These are phyloP conservation scores for Dasysyrphus albostriatus DNA, from an alignment of 2,888 invertebrate species.

Conservation along the genomic window DNA sequence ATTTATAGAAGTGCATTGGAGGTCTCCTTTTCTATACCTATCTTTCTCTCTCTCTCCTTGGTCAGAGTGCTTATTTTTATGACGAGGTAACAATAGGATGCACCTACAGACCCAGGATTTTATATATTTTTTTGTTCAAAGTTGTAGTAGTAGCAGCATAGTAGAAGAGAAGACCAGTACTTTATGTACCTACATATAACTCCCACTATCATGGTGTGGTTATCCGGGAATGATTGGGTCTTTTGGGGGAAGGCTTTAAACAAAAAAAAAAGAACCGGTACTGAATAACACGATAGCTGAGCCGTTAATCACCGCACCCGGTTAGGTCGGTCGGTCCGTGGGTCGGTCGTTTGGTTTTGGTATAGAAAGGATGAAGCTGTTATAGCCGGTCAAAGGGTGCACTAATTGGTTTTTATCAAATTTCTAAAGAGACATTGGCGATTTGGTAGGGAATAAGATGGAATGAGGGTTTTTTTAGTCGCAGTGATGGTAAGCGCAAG, in stretches of 20 bases:
- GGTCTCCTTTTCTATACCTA: conserved; percentile 22
- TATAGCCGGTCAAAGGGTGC: conserved; percentile 38
- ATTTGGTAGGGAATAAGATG: conserved; percentile 1
- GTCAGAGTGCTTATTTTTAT: conserved; percentile 66
- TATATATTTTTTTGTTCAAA: conserved; percentile 37
- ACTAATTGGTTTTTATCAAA: conserved; percentile 67
- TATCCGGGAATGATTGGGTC: conserved; percentile 61
- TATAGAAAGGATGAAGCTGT: conserved; percentile 21
- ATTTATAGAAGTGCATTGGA: conserved; percentile 44
- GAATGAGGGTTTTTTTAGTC: neutral
- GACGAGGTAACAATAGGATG: conserved; percentile 69
- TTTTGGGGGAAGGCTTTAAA: conserved; percentile 51
- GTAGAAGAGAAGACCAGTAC: conserved; percentile 9
- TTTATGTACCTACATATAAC: conserved; percentile 39
- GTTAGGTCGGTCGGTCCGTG: conserved; percentile 15
- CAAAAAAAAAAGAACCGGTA: neutral
- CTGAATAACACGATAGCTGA: conserved; percentile 46
- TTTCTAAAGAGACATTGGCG: conserved; percentile 38
- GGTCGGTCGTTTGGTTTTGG: conserved; percentile 5
- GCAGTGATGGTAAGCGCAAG: conserved; percentile 28
- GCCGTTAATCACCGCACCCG: conserved; percentile 63
- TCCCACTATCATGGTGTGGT: conserved; percentile 45
- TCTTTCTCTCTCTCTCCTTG: conserved; percentile 15
- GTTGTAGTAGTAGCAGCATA: conserved; percentile 37
- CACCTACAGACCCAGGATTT: conserved; percentile 46